A percentile compares a stretch with the other conserved stretches of the same genome.
Conservation (phyloP, 2,797 vertebrate genomes). For the Argya squamiceps region DNA sequence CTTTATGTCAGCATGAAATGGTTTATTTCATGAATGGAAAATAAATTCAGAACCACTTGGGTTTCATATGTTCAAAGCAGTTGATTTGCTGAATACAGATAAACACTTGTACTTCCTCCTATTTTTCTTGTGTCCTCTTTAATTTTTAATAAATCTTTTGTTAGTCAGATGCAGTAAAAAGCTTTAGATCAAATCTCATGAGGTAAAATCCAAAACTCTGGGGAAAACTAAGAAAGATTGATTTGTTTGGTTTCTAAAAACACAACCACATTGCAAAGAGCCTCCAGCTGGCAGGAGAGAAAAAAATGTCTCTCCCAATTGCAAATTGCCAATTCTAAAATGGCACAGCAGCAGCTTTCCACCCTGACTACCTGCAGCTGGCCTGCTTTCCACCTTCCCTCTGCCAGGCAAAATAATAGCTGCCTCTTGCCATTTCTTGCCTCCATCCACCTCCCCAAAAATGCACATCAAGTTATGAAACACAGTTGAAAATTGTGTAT, state of each 20-base stretch:
- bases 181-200: not conserved
- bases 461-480: not conserved
- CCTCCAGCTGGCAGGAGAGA: not conserved
- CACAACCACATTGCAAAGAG: not conserved
- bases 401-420: slow-evolving; percentile 2
- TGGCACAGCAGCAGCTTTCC: not conserved
- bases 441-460: not conserved
- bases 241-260: slow-evolving; percentile 55
- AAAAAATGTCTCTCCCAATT: not conserved
- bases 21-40: slow-evolving; percentile 23
- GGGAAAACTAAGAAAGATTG: slow-evolving; percentile 18
- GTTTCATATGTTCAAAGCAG: not conserved
- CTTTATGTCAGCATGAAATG: not conserved
- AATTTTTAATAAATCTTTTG: slow-evolving; percentile 32
- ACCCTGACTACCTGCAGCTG: slow-evolving; percentile 13
- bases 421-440: not conserved
- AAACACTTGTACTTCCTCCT: not conserved
- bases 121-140: not conserved
- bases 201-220: slow-evolving; percentile 16
- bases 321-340: slow-evolving; percentile 17
- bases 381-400: not conserved
- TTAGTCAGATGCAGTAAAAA: not conserved
- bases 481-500: not conserved
- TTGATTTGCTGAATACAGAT: slow-evolving; percentile 13
- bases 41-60: slow-evolving; percentile 10